A percentile compares a stretch with the other conserved stretches of the same genome.
Conservation (phyloP, 2,113 vertebrate species). For the rat (Rattus norvegicus) region DNA sequence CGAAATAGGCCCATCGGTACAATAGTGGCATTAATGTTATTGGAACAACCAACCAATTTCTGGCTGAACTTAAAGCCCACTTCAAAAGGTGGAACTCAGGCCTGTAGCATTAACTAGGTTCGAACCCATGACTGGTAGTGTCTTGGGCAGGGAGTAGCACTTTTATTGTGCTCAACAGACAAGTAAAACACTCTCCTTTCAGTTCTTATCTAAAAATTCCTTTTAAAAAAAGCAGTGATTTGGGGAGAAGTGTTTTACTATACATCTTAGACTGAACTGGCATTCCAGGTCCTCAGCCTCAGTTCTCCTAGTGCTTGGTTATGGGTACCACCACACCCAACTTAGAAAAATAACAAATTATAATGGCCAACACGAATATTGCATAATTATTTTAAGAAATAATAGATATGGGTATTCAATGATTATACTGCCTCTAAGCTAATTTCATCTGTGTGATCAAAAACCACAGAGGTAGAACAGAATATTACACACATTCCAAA, state of each 20-base stretch:
- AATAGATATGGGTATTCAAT: not conserved
- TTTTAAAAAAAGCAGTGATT: not conserved
- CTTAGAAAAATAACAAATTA: not conserved
- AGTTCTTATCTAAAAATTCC: not conserved
- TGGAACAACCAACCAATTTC: not conserved
- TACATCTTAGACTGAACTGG: not conserved
- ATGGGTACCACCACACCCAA: no score
- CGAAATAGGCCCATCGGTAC: not conserved
- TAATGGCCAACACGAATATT: not conserved
- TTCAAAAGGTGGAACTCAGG: not conserved
- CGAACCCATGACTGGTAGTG: not conserved
- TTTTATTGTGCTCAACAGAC: not conserved
- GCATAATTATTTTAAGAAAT: not conserved
- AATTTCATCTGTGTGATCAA: not conserved
- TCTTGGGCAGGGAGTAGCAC: no score
- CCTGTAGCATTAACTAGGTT: not conserved
- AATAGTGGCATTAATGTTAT: not conserved
- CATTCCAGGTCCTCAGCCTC: no score
- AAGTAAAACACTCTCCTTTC: not conserved
- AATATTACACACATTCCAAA: not conserved
- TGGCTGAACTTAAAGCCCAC: not conserved
- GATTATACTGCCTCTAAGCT: not conserved
- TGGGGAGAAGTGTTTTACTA: not conserved
- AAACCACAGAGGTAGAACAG: not conserved
- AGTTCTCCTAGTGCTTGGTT: no score